These are phyloP conservation scores for Chaunax sp. DNA, from an alignment of 2,797 vertebrate species.

Conservation along the genomic window DNA sequence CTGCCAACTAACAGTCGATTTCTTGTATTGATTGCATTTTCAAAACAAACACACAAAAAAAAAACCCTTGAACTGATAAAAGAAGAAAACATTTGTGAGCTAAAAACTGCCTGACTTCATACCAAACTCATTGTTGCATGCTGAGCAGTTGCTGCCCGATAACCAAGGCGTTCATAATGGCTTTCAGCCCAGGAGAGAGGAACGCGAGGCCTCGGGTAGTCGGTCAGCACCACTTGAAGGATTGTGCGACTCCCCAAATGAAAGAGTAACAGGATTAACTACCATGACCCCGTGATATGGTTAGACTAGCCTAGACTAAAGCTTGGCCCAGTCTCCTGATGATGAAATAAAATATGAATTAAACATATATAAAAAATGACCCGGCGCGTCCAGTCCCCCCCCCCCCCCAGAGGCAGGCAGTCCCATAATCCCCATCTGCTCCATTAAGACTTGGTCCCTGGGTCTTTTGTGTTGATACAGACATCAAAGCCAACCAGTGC, in stretches of 20 bases:
- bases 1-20: constrained; percentile 10
- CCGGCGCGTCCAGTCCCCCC: too few relatives aligned
- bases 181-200: constrained; percentile 56
- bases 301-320: constrained; percentile 62
- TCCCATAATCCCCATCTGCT: constrained; percentile 77
- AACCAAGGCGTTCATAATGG: constrained; percentile 49
- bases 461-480: constrained; percentile 76
- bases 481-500: constrained; percentile 79
- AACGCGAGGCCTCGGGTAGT: constrained; percentile 35
- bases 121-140: constrained; percentile 33
- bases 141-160: constrained; percentile 44
- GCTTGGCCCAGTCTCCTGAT: constrained; percentile 64
- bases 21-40: constrained; percentile 20
- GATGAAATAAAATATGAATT: constrained; percentile 79
- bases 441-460: constrained; percentile 64
- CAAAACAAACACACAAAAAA: constrained; percentile 13
- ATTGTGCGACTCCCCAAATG: constrained; percentile 57
- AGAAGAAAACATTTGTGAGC: constrained; percentile 5
- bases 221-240: constrained; percentile 46
- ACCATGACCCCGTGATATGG: constrained; percentile 74
- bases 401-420: constrained; percentile 66
- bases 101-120: constrained; percentile 25
- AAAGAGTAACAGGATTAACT: constrained; percentile 79
- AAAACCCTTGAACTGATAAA: constrained; percentile 20
- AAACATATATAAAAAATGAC: constrained; percentile 63